phyloP scores from a whole-genome alignment of 2,113 vertebrate species.

The Leptosomus discolor region DNA sequence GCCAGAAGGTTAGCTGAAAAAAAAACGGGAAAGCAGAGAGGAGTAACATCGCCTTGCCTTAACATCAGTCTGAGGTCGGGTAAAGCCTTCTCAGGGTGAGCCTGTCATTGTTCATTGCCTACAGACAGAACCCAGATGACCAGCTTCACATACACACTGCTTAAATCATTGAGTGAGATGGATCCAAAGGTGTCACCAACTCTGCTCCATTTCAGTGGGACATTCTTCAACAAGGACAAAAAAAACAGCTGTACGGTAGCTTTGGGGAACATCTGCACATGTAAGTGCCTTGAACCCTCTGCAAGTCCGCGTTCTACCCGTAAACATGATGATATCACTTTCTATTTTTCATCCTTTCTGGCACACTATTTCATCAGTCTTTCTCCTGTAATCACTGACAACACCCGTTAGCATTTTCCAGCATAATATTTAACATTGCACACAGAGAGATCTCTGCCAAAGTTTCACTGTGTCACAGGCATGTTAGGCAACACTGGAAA shows the following conservation, averaged over 20 bases:
- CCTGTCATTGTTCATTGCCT: not conserved
- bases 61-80: not conserved
- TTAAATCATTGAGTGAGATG: not conserved
- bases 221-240: not conserved
- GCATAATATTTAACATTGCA: not conserved
- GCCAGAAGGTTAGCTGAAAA: not conserved
- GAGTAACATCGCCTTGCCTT: not conserved
- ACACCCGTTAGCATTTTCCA: conserved; percentile 53
- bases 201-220: not conserved
- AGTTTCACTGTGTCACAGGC: not conserved
- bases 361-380: conserved; percentile 16
- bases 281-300: not conserved
- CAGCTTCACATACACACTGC: not conserved
- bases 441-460: not conserved
- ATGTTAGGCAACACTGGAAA: not conserved
- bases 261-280: not conserved
- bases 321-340: conserved; percentile 64
- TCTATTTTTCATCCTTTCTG: conserved; percentile 49
- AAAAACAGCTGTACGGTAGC: not conserved
- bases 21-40: not conserved
- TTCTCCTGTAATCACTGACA: conserved; percentile 33
- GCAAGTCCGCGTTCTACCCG: not conserved
- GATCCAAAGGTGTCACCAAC: not conserved
- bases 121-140: not conserved
- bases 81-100: not conserved